A percentile compares a stretch with the other conserved stretches of the same genome.
phyloP scores from a whole-genome alignment of 2,113 vertebrate species.

The Rhynchomys soricoides region DNA sequence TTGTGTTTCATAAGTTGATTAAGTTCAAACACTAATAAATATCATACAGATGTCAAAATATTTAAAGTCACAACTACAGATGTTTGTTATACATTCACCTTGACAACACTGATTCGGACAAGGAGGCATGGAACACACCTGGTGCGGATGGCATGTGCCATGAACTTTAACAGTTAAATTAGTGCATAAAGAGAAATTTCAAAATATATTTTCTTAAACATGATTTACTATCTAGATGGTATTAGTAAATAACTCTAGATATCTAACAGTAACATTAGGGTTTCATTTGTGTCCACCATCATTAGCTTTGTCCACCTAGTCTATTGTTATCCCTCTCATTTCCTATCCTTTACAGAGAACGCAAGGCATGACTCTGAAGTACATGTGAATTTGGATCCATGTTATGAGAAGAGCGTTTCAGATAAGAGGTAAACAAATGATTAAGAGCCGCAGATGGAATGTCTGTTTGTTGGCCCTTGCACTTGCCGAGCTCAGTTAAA shows the following conservation, averaged over 20 bases:
- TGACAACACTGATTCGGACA: not conserved
- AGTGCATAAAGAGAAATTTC: not conserved
- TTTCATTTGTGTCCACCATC: not conserved
- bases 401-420: not conserved
- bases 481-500: not conserved
- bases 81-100: not conserved
- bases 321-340: not conserved
- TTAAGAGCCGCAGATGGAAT: not conserved
- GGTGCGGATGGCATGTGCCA: not conserved
- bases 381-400: not conserved
- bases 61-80: not conserved
- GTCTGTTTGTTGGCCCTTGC: not conserved
- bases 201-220: not conserved
- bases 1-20: not conserved
- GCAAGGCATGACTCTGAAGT: not conserved
- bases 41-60: not conserved
- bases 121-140: not conserved
- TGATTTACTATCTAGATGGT: not conserved
- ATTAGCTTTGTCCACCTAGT: not conserved
- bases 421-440: not conserved
- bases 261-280: not conserved
- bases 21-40: constrained; percentile 8
- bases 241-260: not conserved
- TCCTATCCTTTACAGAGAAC: not conserved
- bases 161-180: not conserved